Evolutionary conservation across 2,113 vertebrate genomes (phyloP).

Genomic region (Malurus cyaneus): DNA sequence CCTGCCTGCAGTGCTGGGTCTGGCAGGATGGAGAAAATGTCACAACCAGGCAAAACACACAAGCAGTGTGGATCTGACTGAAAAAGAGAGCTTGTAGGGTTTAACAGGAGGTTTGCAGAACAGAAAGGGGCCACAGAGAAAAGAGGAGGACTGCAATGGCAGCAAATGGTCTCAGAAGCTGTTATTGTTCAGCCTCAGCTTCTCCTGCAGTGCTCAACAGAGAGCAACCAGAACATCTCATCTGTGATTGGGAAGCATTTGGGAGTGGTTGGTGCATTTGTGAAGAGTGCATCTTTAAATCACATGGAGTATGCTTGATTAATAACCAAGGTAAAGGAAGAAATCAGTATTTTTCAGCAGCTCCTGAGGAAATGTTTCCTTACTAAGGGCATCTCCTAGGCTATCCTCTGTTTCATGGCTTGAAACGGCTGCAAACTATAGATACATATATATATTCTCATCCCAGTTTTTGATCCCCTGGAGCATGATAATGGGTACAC

Average conservation of each 20-base stretch:
- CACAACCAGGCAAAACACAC: neutral
- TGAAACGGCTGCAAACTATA: neutral
- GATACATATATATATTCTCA: neutral
- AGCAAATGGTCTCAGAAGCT: neutral
- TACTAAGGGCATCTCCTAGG: neutral
- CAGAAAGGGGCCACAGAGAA: neutral
- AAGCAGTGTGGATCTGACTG: neutral
- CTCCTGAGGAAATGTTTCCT: neutral
- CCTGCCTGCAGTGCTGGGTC: neutral
- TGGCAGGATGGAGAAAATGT: neutral
- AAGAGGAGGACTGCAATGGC: neutral
- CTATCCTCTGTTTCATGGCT: neutral
- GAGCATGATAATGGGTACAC: neutral
- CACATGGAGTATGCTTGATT: neutral
- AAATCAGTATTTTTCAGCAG: neutral
- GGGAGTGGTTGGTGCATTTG: neutral
- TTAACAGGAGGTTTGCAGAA: neutral
- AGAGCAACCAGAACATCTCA: neutral
- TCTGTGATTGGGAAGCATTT: neutral
- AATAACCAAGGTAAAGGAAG: neutral
- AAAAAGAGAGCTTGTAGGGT: neutral
- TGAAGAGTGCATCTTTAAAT: neutral
- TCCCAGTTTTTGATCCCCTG: neutral
- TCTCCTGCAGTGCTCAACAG: neutral
- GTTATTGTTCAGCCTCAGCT: neutral